Base-by-base conservation (phyloP, 2,797 vertebrate species). In the Sandelia bainsii region DNA sequence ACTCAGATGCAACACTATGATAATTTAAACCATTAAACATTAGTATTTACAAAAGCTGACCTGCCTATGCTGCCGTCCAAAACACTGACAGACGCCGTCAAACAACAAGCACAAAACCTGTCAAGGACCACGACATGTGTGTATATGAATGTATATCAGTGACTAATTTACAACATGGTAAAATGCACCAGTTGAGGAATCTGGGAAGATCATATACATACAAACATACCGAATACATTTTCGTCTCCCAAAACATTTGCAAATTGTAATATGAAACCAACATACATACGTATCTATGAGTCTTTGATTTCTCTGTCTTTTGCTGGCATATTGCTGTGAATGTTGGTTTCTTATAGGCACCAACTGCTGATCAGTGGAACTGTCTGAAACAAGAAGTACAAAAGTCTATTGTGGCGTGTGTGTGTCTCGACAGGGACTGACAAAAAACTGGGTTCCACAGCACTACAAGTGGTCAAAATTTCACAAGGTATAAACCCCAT, bases 1-100 rank as follows among this genome's bases (percentile, higher is more conserved):
- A 67, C 48, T 32, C 40, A 61, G n/a, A 37, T 63, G 32, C 22
- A 52, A 8, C 44, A 50, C 51, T 16, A 1, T 7, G 11, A 22
- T 17, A 0, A 10, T 54, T 62, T 17, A 39, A 22, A 52, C 34
- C 8, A 32, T 19, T 51, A 13, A 45, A 19, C 23, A 42, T 20
- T 39, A 54, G 42, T 20, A 23, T 81, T 60, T 48, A 65, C 32
- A 46, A 34, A 20, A 22, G 7, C 10, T 23, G 75, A 75, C 23
- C 19, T 61, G 9, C 42, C 49, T 34, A 5, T 37, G 67, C 37
- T 69, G 23, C 22, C n/a, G 23, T 69, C 22, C 23, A 59, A 72
- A 70, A 48, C 37, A 52, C 40, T 17, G 27, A 48, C 10, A 50
- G 19, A 67, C 14, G n/a, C 40, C 5, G 11, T 23, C 46, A 5